phyloP scores from a whole-genome alignment of 2,888 invertebrate species.

The Lasioglossum vierecki region DNA sequence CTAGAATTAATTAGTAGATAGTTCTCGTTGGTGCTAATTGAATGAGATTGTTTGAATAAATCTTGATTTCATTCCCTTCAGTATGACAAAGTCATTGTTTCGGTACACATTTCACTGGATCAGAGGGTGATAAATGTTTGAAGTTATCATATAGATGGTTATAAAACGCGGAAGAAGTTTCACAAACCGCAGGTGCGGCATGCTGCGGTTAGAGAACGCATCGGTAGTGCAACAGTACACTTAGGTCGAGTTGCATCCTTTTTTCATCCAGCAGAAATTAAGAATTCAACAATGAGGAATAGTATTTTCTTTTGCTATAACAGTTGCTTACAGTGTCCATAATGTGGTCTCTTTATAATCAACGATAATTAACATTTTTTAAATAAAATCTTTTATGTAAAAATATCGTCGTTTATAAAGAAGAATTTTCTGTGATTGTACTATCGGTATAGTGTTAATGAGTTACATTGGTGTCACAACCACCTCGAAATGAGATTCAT shows the following conservation, averaged over 20 bases:
- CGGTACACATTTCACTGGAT: not conserved
- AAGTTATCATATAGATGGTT: not conserved
- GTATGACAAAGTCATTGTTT: not conserved
- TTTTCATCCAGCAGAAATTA: not conserved
- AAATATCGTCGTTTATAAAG: not conserved
- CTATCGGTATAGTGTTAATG: too few species aligned
- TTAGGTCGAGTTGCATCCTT: not conserved
- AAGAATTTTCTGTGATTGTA: not conserved
- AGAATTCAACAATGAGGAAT: too few species aligned
- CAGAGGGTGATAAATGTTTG: not conserved
- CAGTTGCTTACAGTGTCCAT: not conserved
- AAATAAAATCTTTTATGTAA: not conserved
- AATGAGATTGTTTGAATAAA: not conserved
- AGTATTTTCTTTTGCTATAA: not conserved
- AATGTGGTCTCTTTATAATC: not conserved
- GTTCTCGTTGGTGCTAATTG: not conserved
- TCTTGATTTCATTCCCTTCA: not conserved
- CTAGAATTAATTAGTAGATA: not conserved
- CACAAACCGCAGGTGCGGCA: not conserved
- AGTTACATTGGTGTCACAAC: not conserved
- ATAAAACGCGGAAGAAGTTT: conserved; percentile 30
- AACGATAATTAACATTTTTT: too few species aligned
- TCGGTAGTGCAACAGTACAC: not conserved
- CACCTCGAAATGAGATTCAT: not conserved
- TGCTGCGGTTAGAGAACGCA: conserved; percentile 30